Base-by-base conservation (phyloP, 2,888 invertebrate genomes). In the Dynastes hyllus region DNA sequence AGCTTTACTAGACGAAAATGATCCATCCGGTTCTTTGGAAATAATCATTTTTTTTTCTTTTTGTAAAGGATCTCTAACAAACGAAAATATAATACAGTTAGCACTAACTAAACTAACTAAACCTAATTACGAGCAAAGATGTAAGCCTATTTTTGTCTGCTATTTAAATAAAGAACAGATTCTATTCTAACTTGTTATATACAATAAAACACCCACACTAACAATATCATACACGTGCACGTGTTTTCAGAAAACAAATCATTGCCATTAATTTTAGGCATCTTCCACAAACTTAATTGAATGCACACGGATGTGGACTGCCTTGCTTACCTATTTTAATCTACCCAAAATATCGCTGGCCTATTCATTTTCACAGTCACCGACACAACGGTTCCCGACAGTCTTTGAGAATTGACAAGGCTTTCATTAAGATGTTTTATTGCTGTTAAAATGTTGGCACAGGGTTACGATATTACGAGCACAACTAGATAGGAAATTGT, bases 1-100 rank as follows among this genome's bases (percentile, higher is more conserved):
- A 85, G 92, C 93, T 83, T 91, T 96, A 86, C 91, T 96, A 78
- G 93, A 94, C 84, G 92, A 93, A 81, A 94, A 95, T 87, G 96
- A 97, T 88, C 92, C 92, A 80, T 95, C 96, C 84, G 95, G 96
- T 96, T 50, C 40, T 79, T 55, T 55, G 55, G 32, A 32, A 32
- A 5, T 32, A 32, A 32, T 32, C 3, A 32, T 32, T 0, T 37
- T 37, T 22, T 5, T 37, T 37, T 37, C 5, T 37, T 37, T 5
- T 37, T 37, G 32, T 37, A 37, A 37, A 37, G 32, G 32, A 37
- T 0, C 32, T 5, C 5, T 37, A 37, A 37, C 5, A 5, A 37
- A 37, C 5, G 32, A 5, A 37, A 37, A 37, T 37, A 37, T 2
- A 32, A 32, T 32, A 4, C 32, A 4, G 4, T 4, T 32, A 32